A percentile compares a stretch with the other conserved stretches of the same genome.
Evolutionary conservation across 2,113 vertebrate genomes (phyloP).

Genomic region (Myanophis thanlyinensis): DNA sequence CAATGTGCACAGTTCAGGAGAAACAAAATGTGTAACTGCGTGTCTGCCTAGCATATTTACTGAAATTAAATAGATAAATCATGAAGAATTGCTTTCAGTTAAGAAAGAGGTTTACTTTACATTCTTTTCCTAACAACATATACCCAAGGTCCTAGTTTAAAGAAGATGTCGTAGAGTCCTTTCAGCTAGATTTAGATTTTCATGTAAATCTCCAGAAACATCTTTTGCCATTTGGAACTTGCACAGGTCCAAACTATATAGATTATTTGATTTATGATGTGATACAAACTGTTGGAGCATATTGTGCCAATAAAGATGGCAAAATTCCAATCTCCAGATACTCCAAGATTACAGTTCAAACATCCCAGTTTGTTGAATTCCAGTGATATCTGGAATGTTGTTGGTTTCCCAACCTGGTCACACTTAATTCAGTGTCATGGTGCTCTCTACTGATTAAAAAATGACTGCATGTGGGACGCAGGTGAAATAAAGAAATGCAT

Average conservation of each 20-base stretch:
- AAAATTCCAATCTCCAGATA: not conserved
- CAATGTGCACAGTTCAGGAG: not conserved
- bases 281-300: not conserved
- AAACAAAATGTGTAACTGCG: not conserved
- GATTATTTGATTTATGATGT: not conserved
- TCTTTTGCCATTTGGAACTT: not conserved
- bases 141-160: not conserved
- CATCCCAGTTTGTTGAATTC: not conserved
- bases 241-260: not conserved
- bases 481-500: not conserved
- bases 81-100: not conserved
- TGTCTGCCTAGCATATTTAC: not conserved
- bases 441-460: not conserved
- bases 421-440: not conserved
- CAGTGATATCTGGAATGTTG: not conserved
- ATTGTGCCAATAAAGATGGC: not conserved
- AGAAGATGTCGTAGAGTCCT: not conserved
- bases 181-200: not conserved
- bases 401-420: not conserved
- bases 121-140: not conserved
- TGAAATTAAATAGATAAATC: slow-evolving; percentile 15
- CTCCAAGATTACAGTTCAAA: not conserved
- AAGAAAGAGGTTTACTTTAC: not conserved
- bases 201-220: not conserved
- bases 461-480: not conserved